A percentile compares a stretch with the other conserved stretches of the same genome.
Evolutionary conservation across 2,113 vertebrate species (phyloP).

Genomic region (Oncorhynchus clarkii): DNA sequence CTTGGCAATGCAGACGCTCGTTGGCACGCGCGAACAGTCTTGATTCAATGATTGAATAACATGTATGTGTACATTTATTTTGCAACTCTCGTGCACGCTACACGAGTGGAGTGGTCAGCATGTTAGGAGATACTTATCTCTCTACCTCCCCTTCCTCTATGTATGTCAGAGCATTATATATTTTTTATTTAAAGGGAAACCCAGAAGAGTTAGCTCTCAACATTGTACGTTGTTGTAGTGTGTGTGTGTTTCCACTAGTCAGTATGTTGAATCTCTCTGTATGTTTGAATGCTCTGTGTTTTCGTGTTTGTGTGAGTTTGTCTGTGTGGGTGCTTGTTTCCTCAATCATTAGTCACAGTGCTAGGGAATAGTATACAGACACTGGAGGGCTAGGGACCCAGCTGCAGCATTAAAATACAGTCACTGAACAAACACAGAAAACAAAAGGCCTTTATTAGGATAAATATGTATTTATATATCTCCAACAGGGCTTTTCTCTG

Average conservation of each 20-base stretch:
- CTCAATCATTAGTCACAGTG: slow-evolving; percentile 54
- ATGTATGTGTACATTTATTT: no score
- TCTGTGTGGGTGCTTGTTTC: slow-evolving; percentile 59
- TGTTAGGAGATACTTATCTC: slow-evolving; percentile 24
- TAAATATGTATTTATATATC: slow-evolving; percentile 3
- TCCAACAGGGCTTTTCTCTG: background rate
- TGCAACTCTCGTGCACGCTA: no score
- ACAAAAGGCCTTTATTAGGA: slow-evolving; percentile 16
- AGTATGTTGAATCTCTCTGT: no score
- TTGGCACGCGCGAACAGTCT: no score
- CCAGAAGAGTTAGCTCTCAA: background rate
- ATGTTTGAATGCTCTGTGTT: background rate
- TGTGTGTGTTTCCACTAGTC: background rate
- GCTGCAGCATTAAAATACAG: slow-evolving; percentile 52
- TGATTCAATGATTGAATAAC: no score
- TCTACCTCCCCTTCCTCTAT: slow-evolving; percentile 9
- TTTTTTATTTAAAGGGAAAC: no score
- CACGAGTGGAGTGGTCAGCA: no score
- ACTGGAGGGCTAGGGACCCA: slow-evolving; percentile 21
- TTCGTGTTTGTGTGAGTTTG: slow-evolving; percentile 19
- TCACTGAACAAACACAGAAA: slow-evolving; percentile 7
- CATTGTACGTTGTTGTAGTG: no score
- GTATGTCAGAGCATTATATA: no score
- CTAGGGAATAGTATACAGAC: slow-evolving; percentile 48
- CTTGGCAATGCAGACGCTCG: no score